A percentile compares a stretch with the other conserved stretches of the same genome.
These are phyloP conservation scores for Heliconius sara DNA, from an alignment of 2,888 invertebrate species.

Conservation along the genomic window DNA sequence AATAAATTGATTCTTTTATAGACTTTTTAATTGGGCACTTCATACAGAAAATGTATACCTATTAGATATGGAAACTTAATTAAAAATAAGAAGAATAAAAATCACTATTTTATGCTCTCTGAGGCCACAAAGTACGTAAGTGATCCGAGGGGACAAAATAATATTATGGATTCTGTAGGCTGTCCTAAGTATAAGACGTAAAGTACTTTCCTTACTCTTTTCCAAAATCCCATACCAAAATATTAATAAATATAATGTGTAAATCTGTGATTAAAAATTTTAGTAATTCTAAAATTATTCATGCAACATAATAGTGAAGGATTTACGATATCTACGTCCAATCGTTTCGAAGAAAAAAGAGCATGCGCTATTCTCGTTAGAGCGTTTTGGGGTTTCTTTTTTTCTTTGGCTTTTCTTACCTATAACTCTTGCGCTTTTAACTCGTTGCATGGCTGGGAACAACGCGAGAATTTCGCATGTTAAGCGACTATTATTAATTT, in stretches of 20 bases:
- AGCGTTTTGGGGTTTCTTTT: not conserved
- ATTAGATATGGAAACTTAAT: no score
- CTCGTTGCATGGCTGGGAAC: constrained; percentile 31
- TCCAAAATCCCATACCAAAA: not conserved
- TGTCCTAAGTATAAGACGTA: not conserved
- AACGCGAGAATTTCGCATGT: constrained; percentile 35
- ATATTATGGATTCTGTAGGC: not conserved
- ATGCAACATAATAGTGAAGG: not conserved
- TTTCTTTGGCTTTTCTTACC: not conserved
- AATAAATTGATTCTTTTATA: no score
- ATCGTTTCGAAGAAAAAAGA: not conserved
- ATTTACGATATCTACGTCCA: not conserved
- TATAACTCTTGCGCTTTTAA: constrained; percentile 21
- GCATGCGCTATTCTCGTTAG: not conserved
- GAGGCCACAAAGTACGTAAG: no score
- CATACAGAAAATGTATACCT: no score
- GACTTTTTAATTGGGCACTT: no score
- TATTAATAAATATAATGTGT: not conserved
- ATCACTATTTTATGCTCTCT: no score
- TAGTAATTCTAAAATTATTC: not conserved
- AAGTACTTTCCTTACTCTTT: not conserved
- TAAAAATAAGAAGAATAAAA: no score
- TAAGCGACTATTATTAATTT: constrained; percentile 54
- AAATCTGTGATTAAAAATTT: not conserved
- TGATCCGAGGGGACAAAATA: not conserved